Percentiles rank a stretch among this genome's conserved stretches.
These are phyloP conservation scores for Melanchra persicariae DNA, from an alignment of 2,888 invertebrate species.

Conservation along the genomic window DNA sequence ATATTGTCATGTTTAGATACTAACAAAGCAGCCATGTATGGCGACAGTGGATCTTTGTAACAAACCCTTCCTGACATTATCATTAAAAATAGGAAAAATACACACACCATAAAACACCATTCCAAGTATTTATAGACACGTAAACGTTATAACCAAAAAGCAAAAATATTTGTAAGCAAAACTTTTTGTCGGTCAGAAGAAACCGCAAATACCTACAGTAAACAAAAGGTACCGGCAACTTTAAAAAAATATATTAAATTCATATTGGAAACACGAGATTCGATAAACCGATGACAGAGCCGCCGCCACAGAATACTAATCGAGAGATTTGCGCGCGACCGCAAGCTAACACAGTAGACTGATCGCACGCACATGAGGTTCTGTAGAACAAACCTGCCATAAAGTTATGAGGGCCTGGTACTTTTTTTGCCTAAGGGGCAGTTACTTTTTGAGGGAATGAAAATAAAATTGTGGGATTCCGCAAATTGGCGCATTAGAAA, in stretches of 20 bases:
- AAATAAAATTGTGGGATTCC: neutral
- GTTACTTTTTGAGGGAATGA: neutral
- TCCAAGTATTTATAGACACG: conserved; percentile 7
- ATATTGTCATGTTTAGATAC: neutral
- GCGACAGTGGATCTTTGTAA: neutral
- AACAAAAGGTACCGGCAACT: conserved; percentile 69
- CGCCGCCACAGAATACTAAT: conserved; percentile 83
- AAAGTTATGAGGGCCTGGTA: conserved; percentile 52
- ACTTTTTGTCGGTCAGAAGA: conserved; percentile 59
- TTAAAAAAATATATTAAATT: conserved; percentile 74
- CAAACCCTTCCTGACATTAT: neutral
- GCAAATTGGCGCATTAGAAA: neutral
- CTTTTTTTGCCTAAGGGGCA: neutral
- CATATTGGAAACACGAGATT: conserved; percentile 77
- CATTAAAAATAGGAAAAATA: neutral
- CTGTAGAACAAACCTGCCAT: conserved; percentile 55
- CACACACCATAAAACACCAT: neutral
- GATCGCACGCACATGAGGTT: conserved; percentile 60
- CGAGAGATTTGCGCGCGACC: conserved; percentile 81
- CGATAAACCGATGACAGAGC: conserved; percentile 80
- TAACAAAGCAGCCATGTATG: neutral
- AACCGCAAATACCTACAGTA: conserved; percentile 71
- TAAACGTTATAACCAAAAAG: conserved; percentile 29
- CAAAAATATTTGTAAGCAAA: conserved; percentile 39
- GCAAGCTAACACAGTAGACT: conserved; percentile 73